These are phyloP conservation scores for Ataeniobius toweri DNA, from an alignment of 2,797 vertebrate species.

Conservation along the genomic window DNA sequence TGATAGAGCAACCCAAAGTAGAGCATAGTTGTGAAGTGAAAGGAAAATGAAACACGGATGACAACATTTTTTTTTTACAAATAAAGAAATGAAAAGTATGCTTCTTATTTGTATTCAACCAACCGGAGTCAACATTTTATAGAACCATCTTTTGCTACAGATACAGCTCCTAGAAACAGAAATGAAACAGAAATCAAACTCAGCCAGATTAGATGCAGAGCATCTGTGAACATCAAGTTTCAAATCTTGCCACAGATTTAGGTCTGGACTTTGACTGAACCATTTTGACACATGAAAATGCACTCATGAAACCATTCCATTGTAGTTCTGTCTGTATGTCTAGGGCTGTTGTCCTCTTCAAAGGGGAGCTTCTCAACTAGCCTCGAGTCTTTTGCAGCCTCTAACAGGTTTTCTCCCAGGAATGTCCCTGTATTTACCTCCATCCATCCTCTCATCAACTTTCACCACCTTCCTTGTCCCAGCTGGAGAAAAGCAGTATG, in stretches of 20 bases:
- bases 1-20: not conserved
- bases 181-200: not conserved
- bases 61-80: not conserved
- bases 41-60: not conserved
- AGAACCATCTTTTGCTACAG: not conserved
- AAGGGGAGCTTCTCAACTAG: no score
- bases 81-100: not conserved
- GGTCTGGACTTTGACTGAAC: not conserved
- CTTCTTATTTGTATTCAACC: not conserved
- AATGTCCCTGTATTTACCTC: not conserved
- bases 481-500: no score
- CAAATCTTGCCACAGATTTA: not conserved
- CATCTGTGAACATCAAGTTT: not conserved
- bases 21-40: not conserved
- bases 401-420: not conserved
- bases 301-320: not conserved
- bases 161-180: not conserved
- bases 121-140: not conserved
- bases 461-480: no score
- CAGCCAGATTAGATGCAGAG: not conserved
- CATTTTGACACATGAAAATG: not conserved
- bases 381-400: not conserved
- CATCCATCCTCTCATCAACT: no score
- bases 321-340: not conserved
- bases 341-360: not conserved